Evolutionary conservation across 2,888 invertebrate species (phyloP).

Genomic region (Crepidodera aurea): DNA sequence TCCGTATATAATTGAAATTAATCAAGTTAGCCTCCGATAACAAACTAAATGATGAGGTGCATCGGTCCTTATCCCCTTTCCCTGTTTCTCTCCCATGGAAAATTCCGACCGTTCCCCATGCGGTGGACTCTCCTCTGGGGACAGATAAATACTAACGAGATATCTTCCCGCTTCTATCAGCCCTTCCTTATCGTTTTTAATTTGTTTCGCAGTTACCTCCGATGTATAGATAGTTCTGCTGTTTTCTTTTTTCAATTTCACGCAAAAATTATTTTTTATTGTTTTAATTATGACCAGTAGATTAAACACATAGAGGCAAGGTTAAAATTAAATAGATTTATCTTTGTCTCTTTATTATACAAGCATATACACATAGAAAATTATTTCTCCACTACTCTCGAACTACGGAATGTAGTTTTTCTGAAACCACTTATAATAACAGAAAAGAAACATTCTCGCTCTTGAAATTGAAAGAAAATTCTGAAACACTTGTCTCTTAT

Average conservation of each 20-base stretch:
- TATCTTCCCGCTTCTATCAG: constrained; percentile 44
- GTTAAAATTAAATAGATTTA: too few species aligned
- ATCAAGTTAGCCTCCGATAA: constrained; percentile 59
- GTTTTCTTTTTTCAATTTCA: constrained; percentile 21
- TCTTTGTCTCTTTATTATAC: too few species aligned
- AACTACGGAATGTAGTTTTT: too few species aligned
- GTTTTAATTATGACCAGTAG: not conserved
- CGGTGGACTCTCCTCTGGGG: constrained; percentile 53
- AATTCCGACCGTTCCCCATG: constrained; percentile 35
- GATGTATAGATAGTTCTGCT: constrained; percentile 2
- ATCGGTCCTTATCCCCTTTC: constrained; percentile 31
- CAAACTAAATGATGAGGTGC: constrained; percentile 59
- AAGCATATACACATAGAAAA: too few species aligned
- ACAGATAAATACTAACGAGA: constrained; percentile 63
- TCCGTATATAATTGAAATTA: constrained; percentile 60
- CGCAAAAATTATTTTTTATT: constrained; percentile 7
- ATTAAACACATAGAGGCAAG: not conserved
- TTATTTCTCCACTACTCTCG: too few species aligned
- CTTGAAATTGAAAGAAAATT: too few species aligned
- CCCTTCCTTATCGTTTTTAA: constrained; percentile 32
- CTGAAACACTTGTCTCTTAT: too few species aligned
- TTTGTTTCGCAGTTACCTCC: constrained; percentile 23
- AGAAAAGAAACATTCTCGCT: too few species aligned
- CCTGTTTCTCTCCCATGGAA: constrained; percentile 35
- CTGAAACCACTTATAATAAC: too few species aligned